Conservation (phyloP, 2,113 vertebrate species). For the Meriones unguiculatus region DNA sequence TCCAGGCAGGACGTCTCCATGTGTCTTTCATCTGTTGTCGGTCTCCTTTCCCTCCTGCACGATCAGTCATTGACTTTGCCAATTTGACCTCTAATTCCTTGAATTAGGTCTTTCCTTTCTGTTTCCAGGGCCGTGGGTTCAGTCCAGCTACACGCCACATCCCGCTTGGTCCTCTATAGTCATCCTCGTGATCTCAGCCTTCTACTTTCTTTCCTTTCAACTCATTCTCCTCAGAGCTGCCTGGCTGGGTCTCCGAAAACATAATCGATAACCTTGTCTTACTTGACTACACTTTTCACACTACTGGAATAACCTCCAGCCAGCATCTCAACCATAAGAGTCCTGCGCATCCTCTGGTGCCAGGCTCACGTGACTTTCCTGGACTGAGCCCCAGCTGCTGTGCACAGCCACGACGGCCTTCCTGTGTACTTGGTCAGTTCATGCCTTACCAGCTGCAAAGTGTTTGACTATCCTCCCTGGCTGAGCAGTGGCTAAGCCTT, state of each 20-base stretch:
- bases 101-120: conserved; percentile 38
- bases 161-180: neutral
- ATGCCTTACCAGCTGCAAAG: neutral
- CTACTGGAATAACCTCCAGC: conserved; percentile 7
- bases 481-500: neutral
- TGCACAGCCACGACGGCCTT: neutral
- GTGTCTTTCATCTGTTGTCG: neutral
- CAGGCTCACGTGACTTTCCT: neutral
- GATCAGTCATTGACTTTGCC: neutral
- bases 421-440: conserved; percentile 8
- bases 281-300: conserved; percentile 17
- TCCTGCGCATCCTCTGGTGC: neutral
- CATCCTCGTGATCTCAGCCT: conserved; percentile 17
- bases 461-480: neutral
- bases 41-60: neutral
- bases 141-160: neutral
- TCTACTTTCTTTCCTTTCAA: conserved; percentile 28
- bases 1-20: neutral
- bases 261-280: conserved; percentile 29
- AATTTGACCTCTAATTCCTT: conserved; percentile 36
- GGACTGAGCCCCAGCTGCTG: neutral
- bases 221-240: neutral
- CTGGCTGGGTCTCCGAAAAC: conserved; percentile 38
- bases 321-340: neutral
- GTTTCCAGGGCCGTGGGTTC: neutral